Evolutionary conservation across 2,113 vertebrate genomes (phyloP), one percentile per base, ranked within the genome.

Genomic region (Poeciliopsis retropinna): DNA sequence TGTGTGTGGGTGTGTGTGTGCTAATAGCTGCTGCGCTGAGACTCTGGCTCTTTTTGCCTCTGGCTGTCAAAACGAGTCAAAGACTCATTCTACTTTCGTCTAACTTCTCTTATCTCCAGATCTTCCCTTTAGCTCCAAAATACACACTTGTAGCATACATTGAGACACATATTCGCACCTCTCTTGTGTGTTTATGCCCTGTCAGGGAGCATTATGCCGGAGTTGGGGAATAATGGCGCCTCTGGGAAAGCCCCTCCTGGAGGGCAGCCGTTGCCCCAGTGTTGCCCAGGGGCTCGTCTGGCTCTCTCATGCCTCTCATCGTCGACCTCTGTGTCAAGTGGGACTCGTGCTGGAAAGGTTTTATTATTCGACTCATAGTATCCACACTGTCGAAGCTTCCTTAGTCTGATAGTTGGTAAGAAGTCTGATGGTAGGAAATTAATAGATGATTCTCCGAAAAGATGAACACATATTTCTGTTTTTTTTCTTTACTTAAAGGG

Each of bases 21-120:
- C 75, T 83, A 90, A 82, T 88, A 87, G 87, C 83, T 76, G 78
- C 76, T 78, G 88, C 87, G 75, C 80, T 86, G 85, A 81, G 89
- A 83, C 82, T 88, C 82, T 85, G 81, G 60, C 82, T 80, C 72
- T 47, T 65, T 79, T 85, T 41, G 67, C 60, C 44, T 71, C 66
- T 70, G 25, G 51, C 64, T 11, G n/a, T 37, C 75, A 65, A 51
- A 67, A 70, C 54, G 68, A 64, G 41, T 34, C 41, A 70, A 32
- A 65, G 62, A 68, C 74, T 70, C 54, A 76, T 57, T 25, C 30
- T 68, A 27, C 54, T 19, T 71, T 72, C 69, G 27, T 0, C 64
- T 81, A 72, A 71, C 78, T 78, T 54, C 44, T 66, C 62, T 71
- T 87, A 83, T 78, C 73, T 60, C 6, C 1, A 61, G 51, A 69